Evolutionary conservation across 1,140 invertebrate genomes (phyloP).

Genomic region (Ridgeia piscesae): DNA sequence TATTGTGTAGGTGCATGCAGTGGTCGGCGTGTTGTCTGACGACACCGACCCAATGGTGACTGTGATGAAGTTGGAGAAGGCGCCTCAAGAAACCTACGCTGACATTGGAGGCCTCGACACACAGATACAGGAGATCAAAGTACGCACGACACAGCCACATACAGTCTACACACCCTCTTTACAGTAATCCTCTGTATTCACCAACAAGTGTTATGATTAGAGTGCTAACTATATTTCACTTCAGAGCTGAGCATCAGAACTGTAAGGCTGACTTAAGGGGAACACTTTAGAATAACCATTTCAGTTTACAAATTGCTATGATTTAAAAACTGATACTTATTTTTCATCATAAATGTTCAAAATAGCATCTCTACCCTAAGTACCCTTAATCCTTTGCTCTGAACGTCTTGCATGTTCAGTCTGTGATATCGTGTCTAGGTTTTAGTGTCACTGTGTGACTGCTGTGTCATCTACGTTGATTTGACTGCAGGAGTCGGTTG

Average conservation of each 20-base stretch:
- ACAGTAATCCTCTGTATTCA: not conserved
- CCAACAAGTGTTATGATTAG: not conserved
- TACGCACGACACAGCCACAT: conserved; percentile 28
- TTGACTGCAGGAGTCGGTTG: conserved; percentile 82
- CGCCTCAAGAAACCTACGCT: conserved; percentile 99
- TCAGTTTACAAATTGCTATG: not conserved
- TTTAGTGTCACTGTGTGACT: no score
- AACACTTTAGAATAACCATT: not conserved
- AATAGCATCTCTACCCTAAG: no score
- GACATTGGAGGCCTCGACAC: conserved; percentile 99
- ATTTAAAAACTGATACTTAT: no score
- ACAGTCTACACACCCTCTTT: not conserved
- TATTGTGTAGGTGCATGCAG: conserved; percentile 77
- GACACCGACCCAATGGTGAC: conserved; percentile 99
- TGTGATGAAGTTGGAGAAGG: conserved; percentile 99
- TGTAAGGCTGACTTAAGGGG: no score
- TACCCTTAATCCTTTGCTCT: not conserved
- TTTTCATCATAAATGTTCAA: no score
- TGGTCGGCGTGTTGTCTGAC: conserved; percentile 96
- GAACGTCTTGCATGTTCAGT: not conserved
- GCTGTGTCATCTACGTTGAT: no score
- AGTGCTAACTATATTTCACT: not conserved
- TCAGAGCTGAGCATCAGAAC: not conserved
- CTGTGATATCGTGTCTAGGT: not conserved
- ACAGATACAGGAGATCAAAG: conserved; percentile 99